Evolutionary conservation across 2,888 invertebrate species (phyloP).

Genomic region (Acrobasis consociella): DNA sequence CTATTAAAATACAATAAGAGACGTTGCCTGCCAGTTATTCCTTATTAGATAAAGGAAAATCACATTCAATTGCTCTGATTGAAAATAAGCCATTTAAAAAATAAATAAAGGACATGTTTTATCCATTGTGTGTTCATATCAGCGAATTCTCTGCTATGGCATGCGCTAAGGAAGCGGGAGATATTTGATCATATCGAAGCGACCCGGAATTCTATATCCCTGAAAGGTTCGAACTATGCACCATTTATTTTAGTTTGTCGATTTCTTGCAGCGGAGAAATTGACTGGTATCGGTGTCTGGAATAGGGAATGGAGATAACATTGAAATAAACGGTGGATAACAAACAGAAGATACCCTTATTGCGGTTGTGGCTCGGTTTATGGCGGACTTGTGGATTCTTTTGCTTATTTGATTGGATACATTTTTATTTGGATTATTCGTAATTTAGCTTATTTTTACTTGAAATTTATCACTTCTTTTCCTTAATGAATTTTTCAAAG

Average conservation of each 20-base stretch:
- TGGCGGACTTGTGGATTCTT: conserved; percentile 6
- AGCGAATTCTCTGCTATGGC: conserved; percentile 29
- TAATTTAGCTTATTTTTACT: background rate
- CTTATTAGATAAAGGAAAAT: too few species aligned
- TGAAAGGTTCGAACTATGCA: conserved; percentile 69
- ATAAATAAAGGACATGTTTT: background rate
- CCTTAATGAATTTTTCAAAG: too few species aligned
- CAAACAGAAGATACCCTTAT: conserved; percentile 5
- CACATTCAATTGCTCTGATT: too few species aligned
- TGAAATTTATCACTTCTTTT: too few species aligned
- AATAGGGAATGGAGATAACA: conserved; percentile 38
- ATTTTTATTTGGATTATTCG: background rate
- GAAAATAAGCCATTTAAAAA: background rate
- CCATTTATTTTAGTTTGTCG: conserved; percentile 73
- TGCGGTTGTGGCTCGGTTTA: conserved; percentile 3
- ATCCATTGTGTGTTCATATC: background rate
- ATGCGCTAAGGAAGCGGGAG: conserved; percentile 42
- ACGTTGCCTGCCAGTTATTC: too few species aligned
- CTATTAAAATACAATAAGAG: too few species aligned
- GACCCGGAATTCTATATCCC: conserved; percentile 71
- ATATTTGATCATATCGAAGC: conserved; percentile 66
- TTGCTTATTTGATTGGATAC: background rate
- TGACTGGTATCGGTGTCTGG: conserved; percentile 50
- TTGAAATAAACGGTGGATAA: conserved; percentile 30
- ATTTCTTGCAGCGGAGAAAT: conserved; percentile 63